Conservation (phyloP, 1,140 invertebrate genomes). For the Chrysomallon squamiferum region DNA sequence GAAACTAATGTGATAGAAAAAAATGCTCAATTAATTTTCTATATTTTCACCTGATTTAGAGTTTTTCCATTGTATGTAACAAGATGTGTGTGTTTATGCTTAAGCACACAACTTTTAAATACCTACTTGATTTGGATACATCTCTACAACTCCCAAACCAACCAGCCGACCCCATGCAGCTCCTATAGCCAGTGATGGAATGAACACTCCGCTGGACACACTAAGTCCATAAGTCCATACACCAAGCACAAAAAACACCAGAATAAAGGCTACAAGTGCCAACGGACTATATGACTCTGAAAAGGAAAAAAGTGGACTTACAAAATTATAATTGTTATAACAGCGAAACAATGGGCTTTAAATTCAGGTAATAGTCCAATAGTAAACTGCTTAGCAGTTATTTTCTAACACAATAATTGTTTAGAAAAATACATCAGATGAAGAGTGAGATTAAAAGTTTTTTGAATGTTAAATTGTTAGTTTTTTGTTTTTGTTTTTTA, state of each 20-base stretch:
- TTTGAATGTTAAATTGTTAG: too few species aligned
- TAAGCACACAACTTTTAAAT: background rate
- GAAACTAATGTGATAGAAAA: too few species aligned
- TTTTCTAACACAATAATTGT: too few species aligned
- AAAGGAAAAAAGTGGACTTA: constrained; percentile 32
- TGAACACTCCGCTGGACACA: constrained; percentile 96
- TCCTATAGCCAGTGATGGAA: constrained; percentile 92
- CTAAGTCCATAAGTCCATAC: constrained; percentile 93
- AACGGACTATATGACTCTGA: constrained; percentile 82
- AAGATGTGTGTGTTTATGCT: too few species aligned
- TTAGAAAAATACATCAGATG: too few species aligned
- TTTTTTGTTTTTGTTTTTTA: too few species aligned
- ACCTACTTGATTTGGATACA: constrained; percentile 64
- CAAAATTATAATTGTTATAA: too few species aligned
- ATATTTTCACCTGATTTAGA: too few species aligned
- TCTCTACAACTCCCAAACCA: constrained; percentile 71
- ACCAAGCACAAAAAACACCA: constrained; percentile 90
- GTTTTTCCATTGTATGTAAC: too few species aligned
- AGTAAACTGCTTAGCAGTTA: background rate
- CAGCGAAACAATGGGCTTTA: background rate
- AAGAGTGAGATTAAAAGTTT: too few species aligned
- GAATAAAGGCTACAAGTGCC: constrained; percentile 83
- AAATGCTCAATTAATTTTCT: too few species aligned
- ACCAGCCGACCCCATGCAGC: constrained; percentile 95
- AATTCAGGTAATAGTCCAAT: background rate